Conservation (phyloP, 2,888 invertebrate species). For the Lydus trimaculatus region DNA sequence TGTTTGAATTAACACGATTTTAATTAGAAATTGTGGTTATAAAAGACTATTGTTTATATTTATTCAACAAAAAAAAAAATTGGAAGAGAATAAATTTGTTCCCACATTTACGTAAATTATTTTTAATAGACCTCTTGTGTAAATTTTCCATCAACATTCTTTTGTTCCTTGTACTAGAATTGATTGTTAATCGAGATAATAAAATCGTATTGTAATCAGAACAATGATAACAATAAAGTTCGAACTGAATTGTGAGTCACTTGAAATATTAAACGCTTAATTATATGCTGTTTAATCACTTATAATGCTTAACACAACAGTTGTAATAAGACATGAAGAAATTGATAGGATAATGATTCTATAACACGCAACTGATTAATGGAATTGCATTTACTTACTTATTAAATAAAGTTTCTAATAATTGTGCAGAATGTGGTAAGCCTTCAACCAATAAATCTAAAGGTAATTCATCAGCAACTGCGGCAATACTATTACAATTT, state of each 20-base stretch:
- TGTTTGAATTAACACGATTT: too few species aligned
- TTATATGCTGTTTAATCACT: too few species aligned
- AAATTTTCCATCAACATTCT: background rate
- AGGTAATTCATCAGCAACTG: constrained; percentile 80
- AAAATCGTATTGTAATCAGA: too few species aligned
- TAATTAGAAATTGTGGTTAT: too few species aligned
- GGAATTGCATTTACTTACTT: constrained; percentile 64
- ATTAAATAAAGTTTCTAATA: constrained; percentile 83
- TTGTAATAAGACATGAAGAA: too few species aligned
- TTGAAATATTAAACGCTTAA: background rate
- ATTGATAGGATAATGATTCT: background rate
- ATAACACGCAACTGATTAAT: background rate
- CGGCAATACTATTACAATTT: constrained; percentile 80
- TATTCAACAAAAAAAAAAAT: too few species aligned
- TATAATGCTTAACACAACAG: too few species aligned
- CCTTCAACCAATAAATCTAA: constrained; percentile 89
- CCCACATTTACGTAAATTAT: background rate
- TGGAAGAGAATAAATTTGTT: background rate
- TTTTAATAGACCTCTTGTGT: background rate
- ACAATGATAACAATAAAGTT: too few species aligned
- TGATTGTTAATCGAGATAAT: too few species aligned
- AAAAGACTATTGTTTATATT: too few species aligned
- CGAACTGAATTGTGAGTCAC: too few species aligned
- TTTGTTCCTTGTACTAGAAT: too few species aligned
- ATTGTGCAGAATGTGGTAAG: constrained; percentile 84